Evolutionary conservation across 2,888 invertebrate species (phyloP).

Genomic region (Phanerotoma sp.): DNA sequence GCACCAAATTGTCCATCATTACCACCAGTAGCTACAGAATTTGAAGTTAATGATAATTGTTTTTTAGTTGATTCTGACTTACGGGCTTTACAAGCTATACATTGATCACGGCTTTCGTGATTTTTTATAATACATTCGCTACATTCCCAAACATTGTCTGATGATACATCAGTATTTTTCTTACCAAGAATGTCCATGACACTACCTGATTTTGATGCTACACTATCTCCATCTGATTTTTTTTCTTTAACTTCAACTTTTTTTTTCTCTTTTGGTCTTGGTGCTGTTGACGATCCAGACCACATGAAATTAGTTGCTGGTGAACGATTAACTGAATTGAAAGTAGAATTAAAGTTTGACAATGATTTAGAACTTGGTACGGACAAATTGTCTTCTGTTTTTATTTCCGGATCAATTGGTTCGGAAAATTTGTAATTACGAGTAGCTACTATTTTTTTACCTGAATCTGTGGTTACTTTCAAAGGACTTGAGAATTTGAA

Average conservation of each 20-base stretch:
- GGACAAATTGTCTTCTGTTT: neutral
- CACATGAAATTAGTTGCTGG: constrained; percentile 50
- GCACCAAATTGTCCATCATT: constrained; percentile 37
- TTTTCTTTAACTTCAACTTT: constrained; percentile 3
- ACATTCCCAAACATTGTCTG: constrained; percentile 52
- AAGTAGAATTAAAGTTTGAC: neutral
- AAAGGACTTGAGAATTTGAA: constrained; percentile 59
- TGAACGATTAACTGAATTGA: constrained; percentile 23
- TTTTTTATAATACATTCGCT: constrained; percentile 54
- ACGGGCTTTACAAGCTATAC: constrained; percentile 50
- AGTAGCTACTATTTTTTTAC: constrained; percentile 57
- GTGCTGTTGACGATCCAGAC: constrained; percentile 44
- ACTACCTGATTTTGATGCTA: constrained; percentile 53
- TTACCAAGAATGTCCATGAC: constrained; percentile 57
- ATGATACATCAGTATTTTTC: constrained; percentile 14
- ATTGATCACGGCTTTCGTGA: constrained; percentile 38
- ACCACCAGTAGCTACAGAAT: constrained; percentile 10
- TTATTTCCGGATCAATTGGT: constrained; percentile 55
- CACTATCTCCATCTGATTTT: constrained; percentile 16
- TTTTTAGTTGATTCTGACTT: constrained; percentile 29
- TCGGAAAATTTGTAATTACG: constrained; percentile 64
- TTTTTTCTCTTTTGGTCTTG: constrained; percentile 46
- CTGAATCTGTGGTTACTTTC: constrained; percentile 54
- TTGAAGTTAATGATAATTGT: constrained; percentile 9
- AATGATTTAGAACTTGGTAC: constrained; percentile 1